Percentiles rank a stretch among this genome's conserved stretches.
These are phyloP conservation scores for Orycteropus afer DNA, from an alignment of 2,113 vertebrate genomes.

Conservation along the genomic window DNA sequence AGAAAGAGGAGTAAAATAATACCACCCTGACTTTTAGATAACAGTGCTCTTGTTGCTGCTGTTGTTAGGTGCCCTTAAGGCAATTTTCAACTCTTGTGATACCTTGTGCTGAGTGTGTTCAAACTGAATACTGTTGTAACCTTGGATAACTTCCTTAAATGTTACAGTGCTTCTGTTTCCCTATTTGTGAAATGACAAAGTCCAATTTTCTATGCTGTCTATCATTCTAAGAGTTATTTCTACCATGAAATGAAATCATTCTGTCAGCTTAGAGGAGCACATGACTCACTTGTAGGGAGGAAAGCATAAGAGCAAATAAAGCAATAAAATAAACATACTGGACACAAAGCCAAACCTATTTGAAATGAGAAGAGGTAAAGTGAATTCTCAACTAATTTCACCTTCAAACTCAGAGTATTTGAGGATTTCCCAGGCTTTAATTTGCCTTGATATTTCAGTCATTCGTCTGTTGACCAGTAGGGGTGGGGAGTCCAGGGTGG, in stretches of 20 bases:
- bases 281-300: slow-evolving; percentile 43
- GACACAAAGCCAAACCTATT: neutral
- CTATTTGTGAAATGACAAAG: neutral
- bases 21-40: neutral
- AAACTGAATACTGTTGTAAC: too few relatives aligned
- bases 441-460: neutral
- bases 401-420: neutral
- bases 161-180: neutral
- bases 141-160: neutral
- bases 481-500: too few relatives aligned
- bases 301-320: too few relatives aligned
- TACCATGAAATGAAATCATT: neutral
- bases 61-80: too few relatives aligned
- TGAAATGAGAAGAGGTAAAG: neutral
- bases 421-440: neutral
- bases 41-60: rapidly evolving
- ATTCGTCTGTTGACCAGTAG: neutral
- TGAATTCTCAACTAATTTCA: neutral
- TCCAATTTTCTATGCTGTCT: neutral
- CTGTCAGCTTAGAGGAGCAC: neutral
- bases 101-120: too few relatives aligned
- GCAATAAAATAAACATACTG: too few relatives aligned
- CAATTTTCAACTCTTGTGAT: too few relatives aligned
- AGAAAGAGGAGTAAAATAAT: neutral
- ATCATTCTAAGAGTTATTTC: neutral